These are phyloP conservation scores for Aegypius monachus DNA, from an alignment of 2,113 vertebrate genomes.

Conservation along the genomic window DNA sequence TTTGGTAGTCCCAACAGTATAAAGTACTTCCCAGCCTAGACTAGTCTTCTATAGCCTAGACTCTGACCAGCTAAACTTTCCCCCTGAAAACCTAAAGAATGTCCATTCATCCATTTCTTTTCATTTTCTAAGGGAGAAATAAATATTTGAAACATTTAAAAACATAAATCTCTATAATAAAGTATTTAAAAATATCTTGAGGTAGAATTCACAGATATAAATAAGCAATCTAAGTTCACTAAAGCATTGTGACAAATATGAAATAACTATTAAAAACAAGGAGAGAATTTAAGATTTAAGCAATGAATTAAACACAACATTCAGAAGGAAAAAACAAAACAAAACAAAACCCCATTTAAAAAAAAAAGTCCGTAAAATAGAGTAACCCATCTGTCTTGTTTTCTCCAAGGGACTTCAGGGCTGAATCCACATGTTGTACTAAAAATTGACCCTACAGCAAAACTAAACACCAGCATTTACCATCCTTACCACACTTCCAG, in stretches of 20 bases:
- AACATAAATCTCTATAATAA: neutral
- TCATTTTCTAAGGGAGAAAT: neutral
- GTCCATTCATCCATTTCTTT: neutral
- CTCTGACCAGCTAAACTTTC: neutral
- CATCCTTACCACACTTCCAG: neutral
- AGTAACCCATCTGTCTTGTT: neutral
- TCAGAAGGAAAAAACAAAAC: neutral
- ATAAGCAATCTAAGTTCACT: neutral
- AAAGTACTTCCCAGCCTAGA: neutral
- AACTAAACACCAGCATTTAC: neutral
- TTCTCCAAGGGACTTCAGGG: neutral
- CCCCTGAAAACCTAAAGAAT: neutral
- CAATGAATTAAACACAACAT: neutral
- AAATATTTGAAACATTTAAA: neutral
- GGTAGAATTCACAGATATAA: neutral
- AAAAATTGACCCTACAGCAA: neutral
- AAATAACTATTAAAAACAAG: neutral
- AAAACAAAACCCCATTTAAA: neutral
- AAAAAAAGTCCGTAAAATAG: neutral
- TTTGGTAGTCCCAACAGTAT: neutral
- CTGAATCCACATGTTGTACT: neutral
- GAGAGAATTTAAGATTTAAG: neutral
- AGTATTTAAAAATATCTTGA: neutral
- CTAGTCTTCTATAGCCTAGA: neutral
- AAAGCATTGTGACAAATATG: neutral